A percentile compares a stretch with the other conserved stretches of the same genome.
phyloP scores from a whole-genome alignment of 2,888 invertebrate species.

The Zelleria hepariella region DNA sequence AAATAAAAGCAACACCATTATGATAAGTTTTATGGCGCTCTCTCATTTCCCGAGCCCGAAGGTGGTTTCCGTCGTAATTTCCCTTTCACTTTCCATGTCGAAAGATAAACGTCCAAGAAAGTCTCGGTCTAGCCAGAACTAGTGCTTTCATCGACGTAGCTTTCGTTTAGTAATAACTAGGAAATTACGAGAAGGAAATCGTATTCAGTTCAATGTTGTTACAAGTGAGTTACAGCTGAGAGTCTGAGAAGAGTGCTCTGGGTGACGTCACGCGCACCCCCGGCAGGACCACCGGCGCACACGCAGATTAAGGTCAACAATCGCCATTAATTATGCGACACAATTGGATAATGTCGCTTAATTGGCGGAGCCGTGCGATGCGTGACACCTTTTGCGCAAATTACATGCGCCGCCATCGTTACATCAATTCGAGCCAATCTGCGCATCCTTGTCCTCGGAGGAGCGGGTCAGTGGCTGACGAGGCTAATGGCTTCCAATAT shows the following conservation, averaged over 20 bases:
- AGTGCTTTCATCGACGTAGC: not conserved
- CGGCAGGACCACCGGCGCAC: conserved; percentile 9
- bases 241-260: not conserved
- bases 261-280: not conserved
- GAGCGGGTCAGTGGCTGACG: not conserved
- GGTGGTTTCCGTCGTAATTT: not conserved
- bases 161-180: not conserved
- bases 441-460: not conserved
- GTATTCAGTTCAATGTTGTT: not conserved
- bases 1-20: too few species aligned
- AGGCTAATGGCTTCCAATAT: not conserved
- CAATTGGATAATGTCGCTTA: conserved; percentile 38
- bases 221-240: not conserved
- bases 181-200: too few species aligned
- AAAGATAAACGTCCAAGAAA: not conserved
- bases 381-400: not conserved
- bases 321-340: conserved; percentile 17
- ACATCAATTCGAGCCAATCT: not conserved
- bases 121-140: not conserved
- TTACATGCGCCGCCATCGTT: not conserved
- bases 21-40: not conserved
- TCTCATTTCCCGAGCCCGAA: not conserved
- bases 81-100: not conserved
- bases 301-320: conserved; percentile 33
- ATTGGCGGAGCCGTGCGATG: conserved; percentile 21